Base-by-base conservation (phyloP, 2,888 invertebrate genomes). In the Melitaea athalia region DNA sequence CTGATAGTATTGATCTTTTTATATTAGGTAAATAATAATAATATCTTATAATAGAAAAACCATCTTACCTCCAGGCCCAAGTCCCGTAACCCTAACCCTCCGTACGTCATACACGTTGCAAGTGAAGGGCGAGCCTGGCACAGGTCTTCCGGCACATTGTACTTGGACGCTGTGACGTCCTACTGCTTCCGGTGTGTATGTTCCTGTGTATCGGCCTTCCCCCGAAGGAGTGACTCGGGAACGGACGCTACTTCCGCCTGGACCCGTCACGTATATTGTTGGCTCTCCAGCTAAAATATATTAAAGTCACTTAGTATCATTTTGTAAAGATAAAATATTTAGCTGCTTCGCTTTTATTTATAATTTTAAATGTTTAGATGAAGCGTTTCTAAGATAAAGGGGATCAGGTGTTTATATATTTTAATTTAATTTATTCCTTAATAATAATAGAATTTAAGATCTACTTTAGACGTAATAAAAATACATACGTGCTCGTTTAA, bases 61-160 rank as follows among this genome's bases (percentile, higher is more conserved):
- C 7, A 7, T 62, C 68, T 73, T 67, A 92, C 92, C 92, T 79
- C 93, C 93, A 70, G 93, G 87, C 0, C 93, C 93, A 43, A 96
- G 80, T 1, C 96, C 96, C 17, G 95, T 94, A 38, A 96, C 95
- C 45, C 95, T 89, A 14, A 97, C 97, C 73, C 97, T 95, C 0
- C 96, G 95, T 0, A 98, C 98, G 83, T 99, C 98, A 78, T 98
- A 99, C 49, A 98, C 97, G 84, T 98, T 98, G 86, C 98, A 98
- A 24, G 96, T 96, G 86, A 98, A 98, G 0, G 99, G 99, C 24
- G 98, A 98, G 1, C 98, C 98, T 69, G 96, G 96, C 4, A 98
- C 96, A 63, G 97, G 96, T 74, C 97, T 95, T 45, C 96, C 97
- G 66, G 97, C 97, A 62, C 97, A 95, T 33, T 96, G 94, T 38